A percentile compares a stretch with the other conserved stretches of the same genome.
These are phyloP conservation scores for Caenorhabditis angaria DNA, from an alignment of 2,888 invertebrate genomes.

Conservation along the genomic window DNA sequence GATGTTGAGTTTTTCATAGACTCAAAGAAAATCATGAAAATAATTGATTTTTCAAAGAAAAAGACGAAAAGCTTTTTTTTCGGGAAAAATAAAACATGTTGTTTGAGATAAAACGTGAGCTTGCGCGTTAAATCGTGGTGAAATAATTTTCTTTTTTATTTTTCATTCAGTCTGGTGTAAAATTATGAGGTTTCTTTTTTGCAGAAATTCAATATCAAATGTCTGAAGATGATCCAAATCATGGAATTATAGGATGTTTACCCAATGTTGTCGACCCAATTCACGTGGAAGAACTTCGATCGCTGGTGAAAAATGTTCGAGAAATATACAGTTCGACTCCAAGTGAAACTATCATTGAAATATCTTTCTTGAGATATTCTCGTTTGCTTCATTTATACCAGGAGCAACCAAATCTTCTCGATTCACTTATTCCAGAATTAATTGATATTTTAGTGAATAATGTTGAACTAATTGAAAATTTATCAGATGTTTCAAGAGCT, in stretches of 20 bases:
- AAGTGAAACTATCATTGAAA: conserved; percentile 18
- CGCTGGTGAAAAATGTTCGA: conserved; percentile 19
- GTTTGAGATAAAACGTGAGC: too few species aligned
- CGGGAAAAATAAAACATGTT: background rate
- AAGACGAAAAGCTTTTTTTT: background rate
- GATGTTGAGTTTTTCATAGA: too few species aligned
- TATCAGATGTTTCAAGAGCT: conserved; percentile 31
- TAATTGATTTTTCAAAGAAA: too few species aligned
- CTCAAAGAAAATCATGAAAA: too few species aligned
- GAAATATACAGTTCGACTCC: background rate
- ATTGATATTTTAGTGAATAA: conserved; percentile 47
- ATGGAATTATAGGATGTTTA: conserved; percentile 51
- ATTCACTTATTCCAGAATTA: conserved; percentile 55
- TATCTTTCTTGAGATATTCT: conserved; percentile 33
- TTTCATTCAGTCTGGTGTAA: background rate
- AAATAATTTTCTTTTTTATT: background rate
- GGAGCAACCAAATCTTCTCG: conserved; percentile 65
- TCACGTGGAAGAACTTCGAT: conserved; percentile 42
- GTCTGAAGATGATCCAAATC: conserved; percentile 17
- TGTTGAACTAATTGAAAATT: conserved; percentile 38
- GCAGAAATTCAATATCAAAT: too few species aligned
- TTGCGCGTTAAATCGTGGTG: background rate
- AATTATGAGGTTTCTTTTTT: too few species aligned
- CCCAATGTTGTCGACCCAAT: conserved; percentile 34
- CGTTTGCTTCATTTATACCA: conserved; percentile 56